A percentile compares a stretch with the other conserved stretches of the same genome.
Evolutionary conservation across 2,113 vertebrate genomes (phyloP).

Genomic region (Pterophyllum scalare): DNA sequence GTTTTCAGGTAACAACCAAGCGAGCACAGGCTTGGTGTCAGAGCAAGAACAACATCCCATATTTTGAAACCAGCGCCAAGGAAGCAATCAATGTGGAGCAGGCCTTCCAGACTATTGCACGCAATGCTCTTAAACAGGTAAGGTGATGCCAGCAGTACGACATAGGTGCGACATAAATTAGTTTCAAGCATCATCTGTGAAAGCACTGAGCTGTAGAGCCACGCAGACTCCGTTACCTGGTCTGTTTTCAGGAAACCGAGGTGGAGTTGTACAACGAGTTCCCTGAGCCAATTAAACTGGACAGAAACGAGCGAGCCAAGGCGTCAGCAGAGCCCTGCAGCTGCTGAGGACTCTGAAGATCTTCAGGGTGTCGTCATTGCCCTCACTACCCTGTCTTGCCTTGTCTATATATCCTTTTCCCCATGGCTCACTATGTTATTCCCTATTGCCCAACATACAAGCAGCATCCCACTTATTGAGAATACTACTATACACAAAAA

Average conservation of each 20-base stretch:
- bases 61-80: conserved; percentile 97
- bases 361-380: conserved; percentile 50
- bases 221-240: neutral
- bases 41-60: conserved; percentile 99
- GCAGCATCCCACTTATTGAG: conserved; percentile 67
- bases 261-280: conserved; percentile 98
- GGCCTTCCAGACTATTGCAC: conserved; percentile 96
- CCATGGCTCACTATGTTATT: conserved; percentile 80
- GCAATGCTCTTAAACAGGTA: conserved; percentile 98
- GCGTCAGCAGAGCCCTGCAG: conserved; percentile 90
- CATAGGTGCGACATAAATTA: neutral
- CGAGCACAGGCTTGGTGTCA: conserved; percentile 97
- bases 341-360: conserved; percentile 87
- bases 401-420: conserved; percentile 76
- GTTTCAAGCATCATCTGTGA: neutral
- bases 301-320: conserved; percentile 92
- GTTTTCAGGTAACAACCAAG: conserved; percentile 91
- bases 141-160: neutral
- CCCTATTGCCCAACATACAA: conserved; percentile 60
- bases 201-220: neutral
- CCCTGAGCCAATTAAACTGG: conserved; percentile 95
- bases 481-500: conserved; percentile 65
- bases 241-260: conserved; percentile 88
- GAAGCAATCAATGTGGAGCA: conserved; percentile 98
- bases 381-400: conserved; percentile 72